Conservation (phyloP, 2,888 invertebrate species). For the Heliconius ismenius region DNA sequence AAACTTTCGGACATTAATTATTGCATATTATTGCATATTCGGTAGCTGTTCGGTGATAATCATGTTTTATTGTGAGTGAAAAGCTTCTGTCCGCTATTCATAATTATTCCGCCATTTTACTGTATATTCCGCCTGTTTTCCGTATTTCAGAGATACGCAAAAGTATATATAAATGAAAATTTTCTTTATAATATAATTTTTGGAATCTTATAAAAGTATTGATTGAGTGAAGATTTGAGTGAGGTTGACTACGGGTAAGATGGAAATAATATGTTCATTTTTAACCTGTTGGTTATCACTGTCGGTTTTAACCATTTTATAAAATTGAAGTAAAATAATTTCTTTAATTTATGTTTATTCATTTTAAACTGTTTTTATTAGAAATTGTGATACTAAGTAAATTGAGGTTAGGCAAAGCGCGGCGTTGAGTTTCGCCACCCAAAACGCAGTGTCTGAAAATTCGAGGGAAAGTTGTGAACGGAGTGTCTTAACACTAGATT, state of each 20-base stretch:
- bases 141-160: conserved; percentile 13
- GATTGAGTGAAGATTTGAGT: not conserved
- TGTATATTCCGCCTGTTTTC: conserved; percentile 18
- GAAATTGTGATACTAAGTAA: too few species aligned
- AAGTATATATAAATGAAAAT: not conserved
- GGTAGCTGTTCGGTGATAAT: conserved; percentile 41
- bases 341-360: not conserved
- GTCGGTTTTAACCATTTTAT: not conserved
- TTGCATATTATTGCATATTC: conserved; percentile 43
- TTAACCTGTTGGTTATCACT: not conserved
- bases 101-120: conserved; percentile 38
- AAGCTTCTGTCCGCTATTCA: conserved; percentile 40
- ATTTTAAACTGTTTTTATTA: too few species aligned
- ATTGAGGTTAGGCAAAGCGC: too few species aligned
- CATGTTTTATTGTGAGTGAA: conserved; percentile 41
- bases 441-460: too few species aligned
- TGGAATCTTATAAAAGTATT: too few species aligned
- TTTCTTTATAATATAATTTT: not conserved
- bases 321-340: not conserved
- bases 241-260: not conserved
- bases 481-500: too few species aligned
- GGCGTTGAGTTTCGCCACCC: too few species aligned
- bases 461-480: too few species aligned
- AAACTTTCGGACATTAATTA: conserved; percentile 42
- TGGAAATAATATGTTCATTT: not conserved